Percentiles rank a stretch among this genome's conserved stretches.
Evolutionary conservation across 2,113 vertebrate species (phyloP).

Genomic region (Pipra filicauda): DNA sequence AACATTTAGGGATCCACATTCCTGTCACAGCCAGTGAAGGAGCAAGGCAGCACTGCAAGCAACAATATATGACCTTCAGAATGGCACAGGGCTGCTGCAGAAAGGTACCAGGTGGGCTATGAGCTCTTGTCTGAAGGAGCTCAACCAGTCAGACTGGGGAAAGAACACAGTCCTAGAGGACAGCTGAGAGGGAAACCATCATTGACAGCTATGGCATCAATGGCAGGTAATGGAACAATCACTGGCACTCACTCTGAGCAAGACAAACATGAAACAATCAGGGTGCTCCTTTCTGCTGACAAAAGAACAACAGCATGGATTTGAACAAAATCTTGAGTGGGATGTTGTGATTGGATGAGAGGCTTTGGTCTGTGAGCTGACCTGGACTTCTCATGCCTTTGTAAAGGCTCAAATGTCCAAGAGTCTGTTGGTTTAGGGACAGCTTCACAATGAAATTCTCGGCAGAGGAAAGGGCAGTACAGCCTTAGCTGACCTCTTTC

Average conservation of each 20-base stretch:
- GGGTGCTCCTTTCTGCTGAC: not conserved
- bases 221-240: not conserved
- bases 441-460: not conserved
- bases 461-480: not conserved
- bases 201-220: not conserved
- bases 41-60: not conserved
- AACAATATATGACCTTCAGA: not conserved
- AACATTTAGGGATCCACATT: not conserved
- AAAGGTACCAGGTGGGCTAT: not conserved
- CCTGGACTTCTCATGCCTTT: conserved; percentile 25
- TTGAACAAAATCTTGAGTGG: not conserved
- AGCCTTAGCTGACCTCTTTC: conserved; percentile 19
- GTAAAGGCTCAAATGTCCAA: not conserved
- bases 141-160: not conserved
- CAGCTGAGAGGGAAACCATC: not conserved
- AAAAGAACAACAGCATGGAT: not conserved
- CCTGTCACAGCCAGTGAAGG: not conserved
- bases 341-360: not conserved
- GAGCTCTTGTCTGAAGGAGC: not conserved
- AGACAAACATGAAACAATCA: not conserved
- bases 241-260: not conserved
- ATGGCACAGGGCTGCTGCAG: not conserved
- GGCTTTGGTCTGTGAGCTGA: conserved; percentile 5
- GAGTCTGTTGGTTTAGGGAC: conserved; percentile 40
- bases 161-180: not conserved